Conservation (phyloP, 2,113 vertebrate species). For the Sardina pilchardus region DNA sequence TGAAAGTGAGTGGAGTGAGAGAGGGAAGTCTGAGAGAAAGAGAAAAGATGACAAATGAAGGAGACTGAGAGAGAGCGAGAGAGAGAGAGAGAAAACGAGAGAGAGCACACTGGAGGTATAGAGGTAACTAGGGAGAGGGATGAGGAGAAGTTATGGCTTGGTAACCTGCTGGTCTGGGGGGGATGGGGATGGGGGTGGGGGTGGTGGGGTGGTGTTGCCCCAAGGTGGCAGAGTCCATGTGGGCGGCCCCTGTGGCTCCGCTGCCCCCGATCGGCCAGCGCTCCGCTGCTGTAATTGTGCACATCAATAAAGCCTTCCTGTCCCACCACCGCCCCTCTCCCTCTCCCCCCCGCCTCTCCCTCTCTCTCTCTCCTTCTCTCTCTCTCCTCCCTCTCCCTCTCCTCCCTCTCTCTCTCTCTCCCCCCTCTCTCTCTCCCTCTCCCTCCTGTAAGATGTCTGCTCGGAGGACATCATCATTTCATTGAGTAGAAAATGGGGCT, state of each 20-base stretch:
- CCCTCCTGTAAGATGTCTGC: slow-evolving; percentile 52
- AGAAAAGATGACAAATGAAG: neutral
- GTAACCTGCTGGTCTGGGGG: slow-evolving; percentile 57
- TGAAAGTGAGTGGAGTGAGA: neutral
- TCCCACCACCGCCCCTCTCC: slow-evolving; percentile 51
- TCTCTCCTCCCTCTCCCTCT: slow-evolving; percentile 35
- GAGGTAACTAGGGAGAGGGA: neutral
- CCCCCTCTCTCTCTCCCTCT: slow-evolving; percentile 29
- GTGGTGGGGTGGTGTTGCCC: slow-evolving; percentile 47
- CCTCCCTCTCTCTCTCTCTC: too few species aligned
- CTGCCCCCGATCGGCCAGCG: slow-evolving; percentile 61
- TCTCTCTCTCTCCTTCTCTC: neutral
- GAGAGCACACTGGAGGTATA: neutral
- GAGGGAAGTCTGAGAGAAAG: neutral
- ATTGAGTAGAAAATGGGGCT: slow-evolving; percentile 73
- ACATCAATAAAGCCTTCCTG: slow-evolving; percentile 80
- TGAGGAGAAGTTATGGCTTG: slow-evolving; percentile 70
- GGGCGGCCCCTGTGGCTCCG: slow-evolving; percentile 37
- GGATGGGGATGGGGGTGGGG: neutral
- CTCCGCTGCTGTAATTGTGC: slow-evolving; percentile 69
- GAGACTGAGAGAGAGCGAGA: neutral
- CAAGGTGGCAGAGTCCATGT: slow-evolving; percentile 59
- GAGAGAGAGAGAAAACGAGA: neutral
- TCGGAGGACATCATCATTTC: slow-evolving; percentile 76
- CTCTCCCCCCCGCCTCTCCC: slow-evolving; percentile 19